Evolutionary conservation across 2,113 vertebrate genomes (phyloP).

Genomic region (Candoia aspera): DNA sequence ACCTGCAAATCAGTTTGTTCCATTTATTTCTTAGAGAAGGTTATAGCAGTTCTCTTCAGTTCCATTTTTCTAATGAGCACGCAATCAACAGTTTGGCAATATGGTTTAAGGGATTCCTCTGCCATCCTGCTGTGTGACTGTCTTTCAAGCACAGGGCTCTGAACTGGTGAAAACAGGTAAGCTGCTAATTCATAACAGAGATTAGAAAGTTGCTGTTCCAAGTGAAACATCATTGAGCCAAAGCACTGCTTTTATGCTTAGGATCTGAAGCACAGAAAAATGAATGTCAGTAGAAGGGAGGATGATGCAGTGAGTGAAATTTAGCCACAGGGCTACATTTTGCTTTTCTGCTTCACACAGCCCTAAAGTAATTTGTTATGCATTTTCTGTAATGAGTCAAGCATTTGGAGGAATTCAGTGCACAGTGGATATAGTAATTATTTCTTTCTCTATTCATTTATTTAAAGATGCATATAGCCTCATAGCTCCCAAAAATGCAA

Average conservation of each 20-base stretch:
- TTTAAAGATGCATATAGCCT: not conserved
- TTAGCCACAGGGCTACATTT: conserved; percentile 29
- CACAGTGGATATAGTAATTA: not conserved
- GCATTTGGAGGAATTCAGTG: conserved; percentile 14
- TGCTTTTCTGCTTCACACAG: conserved; percentile 31
- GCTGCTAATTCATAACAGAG: conserved; percentile 5
- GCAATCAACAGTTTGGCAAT: conserved; percentile 3
- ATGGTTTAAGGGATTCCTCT: conserved; percentile 27
- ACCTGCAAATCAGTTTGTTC: conserved; percentile 52
- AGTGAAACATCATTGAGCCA: not conserved
- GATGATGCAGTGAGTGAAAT: not conserved
- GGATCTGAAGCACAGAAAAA: conserved; percentile 23
- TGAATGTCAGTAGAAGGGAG: not conserved
- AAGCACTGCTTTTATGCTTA: not conserved
- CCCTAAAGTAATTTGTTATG: conserved; percentile 13
- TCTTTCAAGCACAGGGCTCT: conserved; percentile 40
- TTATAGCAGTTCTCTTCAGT: conserved; percentile 51
- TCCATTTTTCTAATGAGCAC: not conserved
- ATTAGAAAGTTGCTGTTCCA: conserved; percentile 25
- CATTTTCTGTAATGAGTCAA: conserved; percentile 43
- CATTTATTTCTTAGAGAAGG: conserved; percentile 24
- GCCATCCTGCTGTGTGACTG: conserved; percentile 27
- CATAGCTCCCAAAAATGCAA: not conserved
- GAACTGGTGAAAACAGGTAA: conserved; percentile 9
- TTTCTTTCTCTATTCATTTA: not conserved